Percentiles rank a stretch among this genome's conserved stretches.
Conservation (phyloP, 2,113 vertebrate genomes). For the Cavia aperea region DNA sequence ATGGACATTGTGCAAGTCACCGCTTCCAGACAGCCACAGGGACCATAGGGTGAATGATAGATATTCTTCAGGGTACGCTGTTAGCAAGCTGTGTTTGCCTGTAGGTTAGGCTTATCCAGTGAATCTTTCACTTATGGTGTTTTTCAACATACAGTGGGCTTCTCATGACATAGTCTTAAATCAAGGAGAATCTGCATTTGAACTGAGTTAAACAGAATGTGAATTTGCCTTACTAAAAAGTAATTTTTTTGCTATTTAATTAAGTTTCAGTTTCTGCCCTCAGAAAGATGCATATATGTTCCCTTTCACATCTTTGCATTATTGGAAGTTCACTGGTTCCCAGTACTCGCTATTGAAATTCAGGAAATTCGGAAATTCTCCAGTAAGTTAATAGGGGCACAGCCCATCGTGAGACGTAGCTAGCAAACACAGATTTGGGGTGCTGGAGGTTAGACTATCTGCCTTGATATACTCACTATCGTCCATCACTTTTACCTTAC, state of each 20-base stretch:
- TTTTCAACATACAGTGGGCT: background rate
- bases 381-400: background rate
- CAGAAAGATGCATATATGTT: background rate
- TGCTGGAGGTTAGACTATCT: background rate
- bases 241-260: background rate
- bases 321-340: background rate
- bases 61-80: background rate
- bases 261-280: background rate
- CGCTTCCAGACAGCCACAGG: background rate
- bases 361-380: background rate
- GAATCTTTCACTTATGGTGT: no score
- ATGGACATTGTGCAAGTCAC: no score
- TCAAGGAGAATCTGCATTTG: background rate
- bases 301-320: background rate
- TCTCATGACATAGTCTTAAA: background rate
- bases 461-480: background rate
- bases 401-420: background rate
- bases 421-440: background rate
- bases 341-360: background rate
- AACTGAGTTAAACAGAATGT: background rate
- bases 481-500: background rate
- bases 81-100: accelerated
- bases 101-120: background rate
- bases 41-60: background rate
- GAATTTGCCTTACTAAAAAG: background rate